A percentile compares a stretch with the other conserved stretches of the same genome.
These are phyloP conservation scores for Ambastaia sidthimunki DNA, from an alignment of 2,797 vertebrate species.

Conservation along the genomic window DNA sequence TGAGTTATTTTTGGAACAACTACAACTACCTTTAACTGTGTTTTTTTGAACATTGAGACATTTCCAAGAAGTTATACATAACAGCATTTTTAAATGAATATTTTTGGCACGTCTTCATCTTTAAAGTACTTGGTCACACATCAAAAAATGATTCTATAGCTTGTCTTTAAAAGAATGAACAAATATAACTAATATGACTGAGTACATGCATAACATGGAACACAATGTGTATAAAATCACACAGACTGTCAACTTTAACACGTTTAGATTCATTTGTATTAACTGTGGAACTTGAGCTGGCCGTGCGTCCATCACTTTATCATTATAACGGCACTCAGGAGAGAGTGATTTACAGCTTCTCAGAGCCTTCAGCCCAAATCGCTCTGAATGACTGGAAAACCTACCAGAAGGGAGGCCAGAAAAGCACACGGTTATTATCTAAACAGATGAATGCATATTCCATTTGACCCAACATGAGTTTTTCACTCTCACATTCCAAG, in stretches of 20 bases:
- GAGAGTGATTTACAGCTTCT: constrained; percentile 45
- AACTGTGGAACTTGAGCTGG: constrained; percentile 26
- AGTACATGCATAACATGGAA: not conserved
- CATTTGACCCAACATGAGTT: constrained; percentile 56
- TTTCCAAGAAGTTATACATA: no score
- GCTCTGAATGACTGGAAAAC: constrained; percentile 47
- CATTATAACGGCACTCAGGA: constrained; percentile 41
- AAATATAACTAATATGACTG: not conserved
- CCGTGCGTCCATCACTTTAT: constrained; percentile 27
- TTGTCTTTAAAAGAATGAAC: constrained; percentile 20
- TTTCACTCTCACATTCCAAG: constrained; percentile 25
- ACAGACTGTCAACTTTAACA: constrained; percentile 39
- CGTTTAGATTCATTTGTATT: constrained; percentile 7
- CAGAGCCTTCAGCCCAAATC: constrained; percentile 12
- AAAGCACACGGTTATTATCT: constrained; percentile 50
- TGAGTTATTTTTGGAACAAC: not conserved
- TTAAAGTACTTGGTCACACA: not conserved
- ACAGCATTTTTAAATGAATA: not conserved
- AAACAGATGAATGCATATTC: constrained; percentile 59
- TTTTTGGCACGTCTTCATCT: not conserved
- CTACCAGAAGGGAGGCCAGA: constrained; percentile 25
- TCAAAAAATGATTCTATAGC: not conserved
- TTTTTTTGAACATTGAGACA: not conserved
- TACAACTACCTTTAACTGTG: not conserved
- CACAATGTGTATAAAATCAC: not conserved